Conservation (phyloP, 2,888 invertebrate species). For the Lochmaea crataegi region DNA sequence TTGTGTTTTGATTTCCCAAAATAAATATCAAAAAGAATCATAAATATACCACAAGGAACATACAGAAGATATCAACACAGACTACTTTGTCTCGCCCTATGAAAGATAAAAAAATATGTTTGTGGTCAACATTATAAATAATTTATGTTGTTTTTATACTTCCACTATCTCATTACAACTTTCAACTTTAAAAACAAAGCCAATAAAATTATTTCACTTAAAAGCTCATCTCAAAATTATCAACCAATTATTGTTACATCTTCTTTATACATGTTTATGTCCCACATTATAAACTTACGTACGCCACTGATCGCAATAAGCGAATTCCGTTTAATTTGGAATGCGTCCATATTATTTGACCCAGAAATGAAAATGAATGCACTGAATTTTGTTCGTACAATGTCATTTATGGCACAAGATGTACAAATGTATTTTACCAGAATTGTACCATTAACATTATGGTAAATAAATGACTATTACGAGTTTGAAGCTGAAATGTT, state of each 20-base stretch:
- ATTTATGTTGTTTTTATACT: too few relatives aligned
- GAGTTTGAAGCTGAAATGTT: slow-evolving; percentile 12
- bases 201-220: background rate
- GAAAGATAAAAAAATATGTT: too few relatives aligned
- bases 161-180: too few relatives aligned
- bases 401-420: background rate
- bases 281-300: background rate
- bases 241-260: background rate
- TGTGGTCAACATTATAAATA: too few relatives aligned
- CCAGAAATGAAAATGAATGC: slow-evolving; percentile 2
- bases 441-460: slow-evolving; percentile 1
- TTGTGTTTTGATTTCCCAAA: too few relatives aligned
- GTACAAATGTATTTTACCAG: background rate
- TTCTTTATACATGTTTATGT: background rate
- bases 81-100: too few relatives aligned
- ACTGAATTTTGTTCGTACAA: background rate
- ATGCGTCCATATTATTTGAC: background rate
- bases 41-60: too few relatives aligned
- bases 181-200: too few relatives aligned
- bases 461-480: slow-evolving; percentile 47
- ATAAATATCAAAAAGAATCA: too few relatives aligned
- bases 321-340: background rate
- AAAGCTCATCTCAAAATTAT: background rate
- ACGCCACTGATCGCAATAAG: background rate
- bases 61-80: too few relatives aligned